Conservation (phyloP, 2,113 vertebrate genomes). For the Callorhinus ursinus region DNA sequence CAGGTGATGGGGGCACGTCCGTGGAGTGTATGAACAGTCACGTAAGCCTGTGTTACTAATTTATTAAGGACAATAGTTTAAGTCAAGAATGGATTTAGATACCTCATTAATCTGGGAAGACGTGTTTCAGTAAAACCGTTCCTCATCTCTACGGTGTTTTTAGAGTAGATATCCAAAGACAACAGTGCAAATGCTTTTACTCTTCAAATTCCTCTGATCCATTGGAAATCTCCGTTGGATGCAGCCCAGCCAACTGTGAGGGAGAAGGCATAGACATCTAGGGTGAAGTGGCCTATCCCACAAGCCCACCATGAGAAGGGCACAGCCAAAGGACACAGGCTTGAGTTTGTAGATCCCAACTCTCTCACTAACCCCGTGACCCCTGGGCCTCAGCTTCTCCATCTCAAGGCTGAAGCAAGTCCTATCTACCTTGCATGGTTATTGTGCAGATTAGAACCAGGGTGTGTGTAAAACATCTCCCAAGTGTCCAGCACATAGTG, state of each 20-base stretch:
- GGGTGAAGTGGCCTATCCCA: neutral
- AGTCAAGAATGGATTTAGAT: neutral
- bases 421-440: neutral
- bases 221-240: neutral
- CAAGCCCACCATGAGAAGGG: rapidly evolving
- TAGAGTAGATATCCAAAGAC: neutral
- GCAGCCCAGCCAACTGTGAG: neutral
- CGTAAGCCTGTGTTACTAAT: neutral
- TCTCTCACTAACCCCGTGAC: neutral
- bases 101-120: neutral
- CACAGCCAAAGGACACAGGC: neutral
- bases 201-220: neutral
- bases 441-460: neutral
- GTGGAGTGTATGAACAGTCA: neutral
- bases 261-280: neutral
- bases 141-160: neutral
- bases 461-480: neutral
- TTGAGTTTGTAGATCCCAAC: neutral
- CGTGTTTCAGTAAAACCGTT: neutral
- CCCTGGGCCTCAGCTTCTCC: neutral
- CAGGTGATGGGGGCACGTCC: rapidly evolving
- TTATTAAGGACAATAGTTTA: neutral
- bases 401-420: neutral
- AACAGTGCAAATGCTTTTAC: neutral
- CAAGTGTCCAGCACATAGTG: neutral